Evolutionary conservation across 2,797 vertebrate genomes (phyloP), one percentile per base, ranked within the genome.

Genomic region (Enteromius radiatus): DNA sequence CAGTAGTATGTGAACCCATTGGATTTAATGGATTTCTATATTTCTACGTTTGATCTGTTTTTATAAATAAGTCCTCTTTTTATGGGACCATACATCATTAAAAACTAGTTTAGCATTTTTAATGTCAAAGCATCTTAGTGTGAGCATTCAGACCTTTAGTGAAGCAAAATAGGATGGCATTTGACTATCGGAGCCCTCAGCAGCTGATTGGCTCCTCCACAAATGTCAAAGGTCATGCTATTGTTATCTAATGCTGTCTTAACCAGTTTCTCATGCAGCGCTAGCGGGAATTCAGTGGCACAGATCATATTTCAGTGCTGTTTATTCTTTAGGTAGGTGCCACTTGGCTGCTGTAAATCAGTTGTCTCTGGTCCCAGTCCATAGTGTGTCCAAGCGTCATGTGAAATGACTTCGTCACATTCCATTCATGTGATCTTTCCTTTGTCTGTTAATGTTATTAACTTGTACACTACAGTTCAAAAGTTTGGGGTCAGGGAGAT

Each of bases 261-360:
- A 36, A 81, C 49, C 63, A 59, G 49, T 81, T 80, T 87, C 54
- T 80, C 41, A 67, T 2, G 21, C 74, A 70, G 84, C 68, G 56
- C 76, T 82, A 82, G 80, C 80, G 19, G 86, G 65, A 85, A 41
- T 78, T 84, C 70, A 84, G 23, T 76, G 85, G 75, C 69, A 82
- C 76, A 83, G 54, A 67, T 84, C 73, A 67, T 28, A 56, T 81
- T 71, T 83, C 80, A 84, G 31, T 71, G 78, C 78, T 47, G 76
- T 47, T 79, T 81, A 52, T 86, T 45, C 28, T 78, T 11, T 87
- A 86, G 86, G 79, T 86, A 83, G 86, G 80, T 84, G 31, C 14
- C 31, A 68, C 47, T 68, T 11, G 59, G 23, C 49, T 19, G 33
- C 2, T 5, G 23, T 78, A 65, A 26, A 61, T 83, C 31, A 67